A percentile compares a stretch with the other conserved stretches of the same genome.
phyloP scores from a whole-genome alignment of 2,113 vertebrate species.

The Salvelinus sp. region DNA sequence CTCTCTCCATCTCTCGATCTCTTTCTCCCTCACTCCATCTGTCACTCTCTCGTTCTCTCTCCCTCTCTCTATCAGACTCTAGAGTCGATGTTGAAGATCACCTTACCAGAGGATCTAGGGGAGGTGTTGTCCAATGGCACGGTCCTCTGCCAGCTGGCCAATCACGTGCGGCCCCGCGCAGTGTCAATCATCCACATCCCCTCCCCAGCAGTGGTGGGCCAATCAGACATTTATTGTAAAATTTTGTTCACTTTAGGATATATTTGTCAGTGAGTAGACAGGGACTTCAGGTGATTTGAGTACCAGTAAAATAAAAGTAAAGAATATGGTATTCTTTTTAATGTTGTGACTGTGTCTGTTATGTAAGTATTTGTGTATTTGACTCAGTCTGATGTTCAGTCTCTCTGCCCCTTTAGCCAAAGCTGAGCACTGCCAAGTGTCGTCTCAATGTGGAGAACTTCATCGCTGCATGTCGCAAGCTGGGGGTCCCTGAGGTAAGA shows the following conservation, averaged over 20 bases:
- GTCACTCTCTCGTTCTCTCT: neutral
- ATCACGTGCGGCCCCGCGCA: slow-evolving; percentile 79
- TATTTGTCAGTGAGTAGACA: neutral
- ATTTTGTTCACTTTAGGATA: neutral
- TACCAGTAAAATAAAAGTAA: neutral
- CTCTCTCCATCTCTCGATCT: neutral
- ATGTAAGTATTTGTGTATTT: neutral
- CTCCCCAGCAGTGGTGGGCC: slow-evolving; percentile 88
- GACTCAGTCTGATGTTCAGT: neutral
- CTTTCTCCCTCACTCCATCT: neutral
- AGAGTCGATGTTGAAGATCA: slow-evolving; percentile 75
- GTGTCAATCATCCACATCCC: slow-evolving; percentile 87
- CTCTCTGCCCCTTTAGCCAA: slow-evolving; percentile 71
- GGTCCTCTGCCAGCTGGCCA: slow-evolving; percentile 85
- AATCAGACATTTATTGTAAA: neutral
- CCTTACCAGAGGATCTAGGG: slow-evolving; percentile 76
- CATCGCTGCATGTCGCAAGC: slow-evolving; percentile 81
- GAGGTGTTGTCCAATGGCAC: slow-evolving; percentile 83
- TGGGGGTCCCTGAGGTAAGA: slow-evolving; percentile 87
- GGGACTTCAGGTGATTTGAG: neutral
- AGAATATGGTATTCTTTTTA: neutral
- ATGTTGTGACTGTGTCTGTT: too few relatives aligned
- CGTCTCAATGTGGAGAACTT: slow-evolving; percentile 88
- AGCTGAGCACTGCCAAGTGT: slow-evolving; percentile 82
- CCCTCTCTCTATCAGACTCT: slow-evolving; percentile 65